Conservation (phyloP, 2,113 vertebrate species). For the Cinclus mexicanus region DNA sequence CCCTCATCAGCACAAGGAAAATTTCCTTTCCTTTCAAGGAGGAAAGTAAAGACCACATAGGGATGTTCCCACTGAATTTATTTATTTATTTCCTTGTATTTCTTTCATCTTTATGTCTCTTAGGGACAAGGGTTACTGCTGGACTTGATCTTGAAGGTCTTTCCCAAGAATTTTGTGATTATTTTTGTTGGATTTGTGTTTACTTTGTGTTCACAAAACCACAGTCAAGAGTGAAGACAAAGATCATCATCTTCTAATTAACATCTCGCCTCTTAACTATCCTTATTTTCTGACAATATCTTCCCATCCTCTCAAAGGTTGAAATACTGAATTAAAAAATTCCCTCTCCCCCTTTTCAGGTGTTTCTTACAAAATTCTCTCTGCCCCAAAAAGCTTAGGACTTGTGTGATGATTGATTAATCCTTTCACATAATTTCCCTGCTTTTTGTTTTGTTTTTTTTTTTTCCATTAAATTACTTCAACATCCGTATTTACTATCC, state of each 20-base stretch:
- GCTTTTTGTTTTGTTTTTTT: neutral
- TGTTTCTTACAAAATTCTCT: neutral
- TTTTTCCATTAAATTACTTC: neutral
- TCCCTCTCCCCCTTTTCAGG: neutral
- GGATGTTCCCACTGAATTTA: neutral
- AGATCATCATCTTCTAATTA: neutral
- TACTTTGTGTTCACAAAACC: neutral
- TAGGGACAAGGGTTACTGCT: neutral
- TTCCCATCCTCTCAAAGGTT: neutral
- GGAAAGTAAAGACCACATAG: neutral
- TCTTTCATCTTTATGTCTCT: neutral
- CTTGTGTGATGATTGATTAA: neutral
- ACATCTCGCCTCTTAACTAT: neutral
- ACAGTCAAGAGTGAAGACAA: neutral
- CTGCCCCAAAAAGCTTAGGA: neutral
- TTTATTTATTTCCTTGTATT: neutral
- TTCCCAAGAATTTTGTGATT: neutral
- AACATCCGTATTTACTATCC: neutral
- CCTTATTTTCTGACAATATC: neutral
- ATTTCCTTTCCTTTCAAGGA: neutral
- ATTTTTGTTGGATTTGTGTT: neutral
- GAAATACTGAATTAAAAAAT: neutral
- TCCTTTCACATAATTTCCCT: neutral
- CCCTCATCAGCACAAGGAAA: neutral
- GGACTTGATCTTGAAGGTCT: neutral